Evolutionary conservation across 2,113 vertebrate species (phyloP).

Genomic region (Otolemur garnettii): DNA sequence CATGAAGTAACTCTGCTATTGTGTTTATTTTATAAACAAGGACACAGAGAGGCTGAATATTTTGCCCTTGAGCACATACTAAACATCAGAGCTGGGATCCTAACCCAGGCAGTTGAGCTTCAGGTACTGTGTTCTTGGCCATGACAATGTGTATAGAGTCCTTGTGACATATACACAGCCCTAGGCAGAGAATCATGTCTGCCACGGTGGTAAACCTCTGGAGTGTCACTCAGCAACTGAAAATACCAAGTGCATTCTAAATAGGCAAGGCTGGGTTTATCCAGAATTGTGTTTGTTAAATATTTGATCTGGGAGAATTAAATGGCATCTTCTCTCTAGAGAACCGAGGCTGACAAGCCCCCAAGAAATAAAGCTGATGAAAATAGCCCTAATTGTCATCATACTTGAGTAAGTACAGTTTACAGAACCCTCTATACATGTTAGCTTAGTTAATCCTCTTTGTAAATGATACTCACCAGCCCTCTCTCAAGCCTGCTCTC

Average conservation of each 20-base stretch:
- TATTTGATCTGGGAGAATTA: conserved; percentile 79
- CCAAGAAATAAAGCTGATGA: conserved; percentile 65
- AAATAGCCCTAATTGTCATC: conserved; percentile 66
- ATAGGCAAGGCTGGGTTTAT: conserved; percentile 36
- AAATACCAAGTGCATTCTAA: conserved; percentile 1
- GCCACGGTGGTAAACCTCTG: conserved; percentile 24
- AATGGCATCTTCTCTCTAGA: conserved; percentile 75
- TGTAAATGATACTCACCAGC: neutral
- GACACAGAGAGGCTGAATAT: neutral
- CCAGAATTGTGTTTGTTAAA: conserved; percentile 72
- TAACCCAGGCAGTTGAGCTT: neutral
- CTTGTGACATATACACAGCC: neutral
- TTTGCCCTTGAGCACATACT: too few relatives aligned
- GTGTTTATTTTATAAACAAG: neutral
- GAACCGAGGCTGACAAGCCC: conserved; percentile 49
- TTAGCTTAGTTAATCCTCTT: neutral
- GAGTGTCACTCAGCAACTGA: conserved; percentile 11
- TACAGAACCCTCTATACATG: neutral
- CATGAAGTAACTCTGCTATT: neutral
- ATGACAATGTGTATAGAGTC: neutral
- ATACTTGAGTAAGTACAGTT: neutral
- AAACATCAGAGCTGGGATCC: neutral
- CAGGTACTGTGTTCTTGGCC: neutral
- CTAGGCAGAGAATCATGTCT: neutral
- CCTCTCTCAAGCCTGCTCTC: neutral